Percentiles rank a stretch among this genome's conserved stretches.
These are phyloP conservation scores for Hyperopisus bebe DNA, from an alignment of 2,113 vertebrate genomes.

Conservation along the genomic window DNA sequence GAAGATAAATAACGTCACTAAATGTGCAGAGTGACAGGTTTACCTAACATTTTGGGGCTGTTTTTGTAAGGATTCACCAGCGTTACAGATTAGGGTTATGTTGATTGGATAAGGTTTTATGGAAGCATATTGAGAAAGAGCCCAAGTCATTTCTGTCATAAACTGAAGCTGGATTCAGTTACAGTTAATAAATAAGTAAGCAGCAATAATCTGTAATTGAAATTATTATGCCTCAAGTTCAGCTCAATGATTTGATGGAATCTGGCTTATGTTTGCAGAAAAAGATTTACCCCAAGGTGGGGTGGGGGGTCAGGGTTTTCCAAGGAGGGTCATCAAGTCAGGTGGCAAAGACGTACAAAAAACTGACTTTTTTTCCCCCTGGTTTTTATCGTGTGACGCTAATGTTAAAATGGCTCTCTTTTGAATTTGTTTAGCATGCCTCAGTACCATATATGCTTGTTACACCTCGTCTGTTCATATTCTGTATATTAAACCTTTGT, in stretches of 20 bases:
- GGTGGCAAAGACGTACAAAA: neutral
- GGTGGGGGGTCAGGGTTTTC: neutral
- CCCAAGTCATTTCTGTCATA: neutral
- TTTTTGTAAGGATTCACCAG: neutral
- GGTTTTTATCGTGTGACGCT: neutral
- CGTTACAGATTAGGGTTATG: neutral
- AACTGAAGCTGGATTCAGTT: neutral
- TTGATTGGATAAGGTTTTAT: neutral
- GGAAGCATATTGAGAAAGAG: neutral
- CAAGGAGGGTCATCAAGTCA: neutral
- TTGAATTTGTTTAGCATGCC: neutral
- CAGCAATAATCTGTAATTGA: neutral
- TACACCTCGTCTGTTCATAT: neutral
- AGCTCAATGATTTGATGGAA: neutral
- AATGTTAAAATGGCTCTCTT: neutral
- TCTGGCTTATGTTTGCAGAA: neutral
- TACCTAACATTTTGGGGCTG: neutral
- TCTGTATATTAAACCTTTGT: neutral
- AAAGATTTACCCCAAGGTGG: neutral
- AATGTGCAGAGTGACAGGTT: neutral
- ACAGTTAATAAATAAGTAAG: neutral
- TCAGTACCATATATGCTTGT: neutral
- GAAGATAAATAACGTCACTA: neutral
- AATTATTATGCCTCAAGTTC: neutral
- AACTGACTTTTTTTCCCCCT: neutral